Percentiles rank a stretch among this genome's conserved stretches.
These are phyloP conservation scores for Sebastes hopkinsi DNA, from an alignment of 2,797 vertebrate species.

Conservation along the genomic window DNA sequence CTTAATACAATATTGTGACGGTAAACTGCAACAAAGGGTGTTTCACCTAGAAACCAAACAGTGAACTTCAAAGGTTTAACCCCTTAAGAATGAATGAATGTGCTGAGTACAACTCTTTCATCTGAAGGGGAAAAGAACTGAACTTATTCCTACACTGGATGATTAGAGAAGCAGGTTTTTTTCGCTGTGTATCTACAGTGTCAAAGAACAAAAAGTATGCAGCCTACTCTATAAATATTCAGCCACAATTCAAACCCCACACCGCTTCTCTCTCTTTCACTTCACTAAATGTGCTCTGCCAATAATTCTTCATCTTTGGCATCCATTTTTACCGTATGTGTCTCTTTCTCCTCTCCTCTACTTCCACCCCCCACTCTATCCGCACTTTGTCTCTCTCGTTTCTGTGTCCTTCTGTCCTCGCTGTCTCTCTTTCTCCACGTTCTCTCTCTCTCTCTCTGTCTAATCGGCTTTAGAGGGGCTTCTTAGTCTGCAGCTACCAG, in stretches of 20 bases:
- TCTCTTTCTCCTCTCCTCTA: background rate
- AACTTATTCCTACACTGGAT: background rate
- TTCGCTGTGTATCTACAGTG: background rate
- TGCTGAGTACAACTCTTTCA: background rate
- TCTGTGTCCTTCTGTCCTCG: conserved; percentile 23
- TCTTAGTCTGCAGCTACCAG: conserved; percentile 4
- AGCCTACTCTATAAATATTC: background rate
- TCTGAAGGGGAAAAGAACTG: background rate
- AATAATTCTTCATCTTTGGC: background rate
- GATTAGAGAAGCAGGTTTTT: background rate
- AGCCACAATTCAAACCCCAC: background rate
- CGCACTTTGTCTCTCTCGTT: background rate
- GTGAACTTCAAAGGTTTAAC: background rate
- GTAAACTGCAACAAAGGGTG: background rate
- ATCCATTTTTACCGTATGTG: background rate
- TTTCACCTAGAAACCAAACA: background rate
- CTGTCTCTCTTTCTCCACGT: background rate
- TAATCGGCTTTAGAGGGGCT: conserved; percentile 25
- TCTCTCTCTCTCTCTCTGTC: background rate
- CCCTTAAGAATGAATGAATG: background rate
- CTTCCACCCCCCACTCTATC: background rate
- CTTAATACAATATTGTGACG: background rate
- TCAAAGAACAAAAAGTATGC: background rate
- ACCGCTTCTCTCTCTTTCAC: background rate
- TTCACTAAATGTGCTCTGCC: background rate